Evolutionary conservation across 2,113 vertebrate genomes (phyloP), one percentile per base, ranked within the genome.

Genomic region (Thunnus thynnus): DNA sequence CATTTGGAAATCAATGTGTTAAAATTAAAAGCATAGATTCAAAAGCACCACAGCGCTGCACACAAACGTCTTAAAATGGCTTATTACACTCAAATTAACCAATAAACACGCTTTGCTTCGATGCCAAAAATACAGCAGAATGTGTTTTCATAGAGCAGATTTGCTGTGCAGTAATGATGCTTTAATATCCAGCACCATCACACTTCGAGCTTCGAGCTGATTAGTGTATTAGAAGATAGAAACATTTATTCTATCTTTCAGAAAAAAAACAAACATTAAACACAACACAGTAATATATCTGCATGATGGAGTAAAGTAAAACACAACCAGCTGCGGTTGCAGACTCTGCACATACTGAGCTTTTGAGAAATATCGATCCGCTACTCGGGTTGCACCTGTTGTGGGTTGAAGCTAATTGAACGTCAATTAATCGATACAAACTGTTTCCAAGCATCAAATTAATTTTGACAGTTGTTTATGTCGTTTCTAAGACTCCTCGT

Each of bases 181-280:
- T 82, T 41, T 46, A 71, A 54, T 41, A 76, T 16, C 46, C 41
- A 64, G 46, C 14, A 18, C 5, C 5, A 18, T 13, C 44, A 67
- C 6, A 55, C 66, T 61, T 7, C 36, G 7, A 50, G 25, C 52
- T 41, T 47, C 51, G 41, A 63, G 14, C 50, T 70, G 10, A 51
- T 70, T 25, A 6, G 7, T 0, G 16, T 7, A 48, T 1, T 52
- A 14, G 2, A 51, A 70, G 25, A 41, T 32, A 41, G 36, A 41
- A 41, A 41, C 36, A 36, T 18, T 50, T 17, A 2, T 61, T 50
- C 51, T n/a, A 46, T 16, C 27, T 57, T 69, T 56, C 20, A 22
- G 27, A 11, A 70, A 57, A 57, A 56, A 30, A 30, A 30, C 2
- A 30, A 30, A 11, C 17, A 17, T 47, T 14, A 61, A 27, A 62